Evolutionary conservation across 2,113 vertebrate species (phyloP).

Genomic region (Platichthys stellatus): DNA sequence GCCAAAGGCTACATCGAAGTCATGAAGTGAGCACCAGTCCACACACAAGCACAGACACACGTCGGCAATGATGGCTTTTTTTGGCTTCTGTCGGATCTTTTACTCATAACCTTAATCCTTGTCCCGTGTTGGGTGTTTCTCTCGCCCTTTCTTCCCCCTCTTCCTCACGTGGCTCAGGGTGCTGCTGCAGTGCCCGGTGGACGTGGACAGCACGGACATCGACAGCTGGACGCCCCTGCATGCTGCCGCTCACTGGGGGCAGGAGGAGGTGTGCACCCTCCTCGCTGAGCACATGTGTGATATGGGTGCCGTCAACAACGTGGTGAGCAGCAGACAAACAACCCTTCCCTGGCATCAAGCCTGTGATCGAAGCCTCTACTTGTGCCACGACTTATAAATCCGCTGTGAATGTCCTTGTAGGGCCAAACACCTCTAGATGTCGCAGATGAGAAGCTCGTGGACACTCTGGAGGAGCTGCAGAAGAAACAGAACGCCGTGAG

Average conservation of each 20-base stretch:
- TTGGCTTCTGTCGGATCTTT: constrained; percentile 26
- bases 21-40: constrained; percentile 79
- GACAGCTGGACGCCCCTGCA: constrained; percentile 85
- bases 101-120: constrained; percentile 6
- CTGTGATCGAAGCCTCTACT: neutral
- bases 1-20: constrained; percentile 87
- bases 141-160: neutral
- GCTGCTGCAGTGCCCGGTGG: constrained; percentile 78
- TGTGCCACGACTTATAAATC: neutral
- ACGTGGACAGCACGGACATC: constrained; percentile 79
- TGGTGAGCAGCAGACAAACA: constrained; percentile 70
- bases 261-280: constrained; percentile 83
- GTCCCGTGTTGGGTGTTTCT: too few relatives aligned
- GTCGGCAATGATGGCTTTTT: neutral
- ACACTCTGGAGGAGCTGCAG: constrained; percentile 84
- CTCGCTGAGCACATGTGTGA: constrained; percentile 83
- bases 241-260: constrained; percentile 85
- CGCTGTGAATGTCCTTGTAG: constrained; percentile 66
- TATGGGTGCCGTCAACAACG: constrained; percentile 82
- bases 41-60: neutral
- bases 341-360: neutral
- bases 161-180: constrained; percentile 67
- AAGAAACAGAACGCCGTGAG: constrained; percentile 86
- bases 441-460: constrained; percentile 81
- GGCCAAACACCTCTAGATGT: constrained; percentile 85